Evolutionary conservation across 2,113 vertebrate species (phyloP), one percentile per base, ranked within the genome.

Genomic region (human): DNA sequence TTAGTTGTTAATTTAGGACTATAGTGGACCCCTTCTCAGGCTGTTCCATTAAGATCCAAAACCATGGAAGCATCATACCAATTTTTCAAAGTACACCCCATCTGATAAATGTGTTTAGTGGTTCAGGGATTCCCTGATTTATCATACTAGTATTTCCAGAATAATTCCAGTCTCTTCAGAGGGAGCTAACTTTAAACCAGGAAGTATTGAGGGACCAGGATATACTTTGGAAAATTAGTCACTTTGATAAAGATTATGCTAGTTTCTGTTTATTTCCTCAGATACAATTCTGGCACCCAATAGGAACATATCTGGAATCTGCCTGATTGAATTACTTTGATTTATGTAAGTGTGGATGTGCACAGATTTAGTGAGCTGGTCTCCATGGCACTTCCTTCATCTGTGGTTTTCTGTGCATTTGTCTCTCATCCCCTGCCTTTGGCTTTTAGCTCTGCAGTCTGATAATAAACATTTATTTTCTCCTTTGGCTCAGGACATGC

Each of bases 301-400:
- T 27, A 97, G 55, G n/a, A 98, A 57, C 50, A 97, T 97, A 96
- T 55, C 16, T 61, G 76, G 78, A 94, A 52, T 93, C 32, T 97
- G 90, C 64, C 25, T 89, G 52, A 9, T 82, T 45, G 95, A 93
- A 43, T 73, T 85, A 22, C 32, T 98, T 95, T 97, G 85, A 84
- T 86, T 95, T 97, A 80, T 70, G 40, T 55, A 50, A 32, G 43
- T 90, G 43, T 68, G 78, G 8, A 86, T 83, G 25, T 30, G 22
- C 57, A 89, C 48, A 87, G 27, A 32, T 94, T 84, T 79, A 61
- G 7, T 76, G 40, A 91, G 27, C 25, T 50, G 5, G 85, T 75
- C 59, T 93, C 95, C 35, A 48, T 94, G 43, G 52, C 43, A 93
- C 89, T 94, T 83, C 80, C 52, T 95, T 40, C 76, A 97, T 95